Evolutionary conservation across 2,797 vertebrate species (phyloP).

Genomic region (Eulemur rubriventer): DNA sequence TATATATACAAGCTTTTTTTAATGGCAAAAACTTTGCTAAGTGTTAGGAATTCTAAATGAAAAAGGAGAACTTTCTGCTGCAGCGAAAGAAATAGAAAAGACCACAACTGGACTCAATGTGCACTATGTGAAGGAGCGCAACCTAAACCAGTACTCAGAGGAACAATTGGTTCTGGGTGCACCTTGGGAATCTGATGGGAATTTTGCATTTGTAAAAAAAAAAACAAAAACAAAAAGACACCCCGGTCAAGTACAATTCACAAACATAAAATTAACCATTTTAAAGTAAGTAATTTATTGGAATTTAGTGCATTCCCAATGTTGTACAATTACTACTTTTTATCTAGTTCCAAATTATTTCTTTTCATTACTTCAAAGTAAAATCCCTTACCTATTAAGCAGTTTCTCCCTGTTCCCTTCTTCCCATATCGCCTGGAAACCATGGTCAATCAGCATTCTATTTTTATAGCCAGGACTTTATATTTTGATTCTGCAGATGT

Average conservation of each 20-base stretch:
- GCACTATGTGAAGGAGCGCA: fast-evolving
- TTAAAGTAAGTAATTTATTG: background rate
- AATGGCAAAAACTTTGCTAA: background rate
- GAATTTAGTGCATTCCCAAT: background rate
- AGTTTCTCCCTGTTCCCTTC: background rate
- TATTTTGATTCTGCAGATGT: background rate
- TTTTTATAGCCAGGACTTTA: background rate
- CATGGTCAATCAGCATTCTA: background rate
- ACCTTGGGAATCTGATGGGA: background rate
- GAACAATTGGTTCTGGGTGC: fast-evolving
- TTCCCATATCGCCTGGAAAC: background rate
- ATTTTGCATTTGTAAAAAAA: background rate
- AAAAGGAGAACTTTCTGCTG: background rate
- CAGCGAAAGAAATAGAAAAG: background rate
- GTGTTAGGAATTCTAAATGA: background rate
- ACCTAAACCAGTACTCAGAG: background rate
- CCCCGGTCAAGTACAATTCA: background rate
- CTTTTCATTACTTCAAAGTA: background rate
- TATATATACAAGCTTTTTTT: background rate
- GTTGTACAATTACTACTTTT: background rate
- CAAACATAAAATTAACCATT: background rate
- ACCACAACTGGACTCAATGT: fast-evolving
- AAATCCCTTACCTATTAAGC: background rate
- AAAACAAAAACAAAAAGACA: background rate
- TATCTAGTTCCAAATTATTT: background rate